Evolutionary conservation across 2,113 vertebrate species (phyloP).

Genomic region (Smithornis capensis): DNA sequence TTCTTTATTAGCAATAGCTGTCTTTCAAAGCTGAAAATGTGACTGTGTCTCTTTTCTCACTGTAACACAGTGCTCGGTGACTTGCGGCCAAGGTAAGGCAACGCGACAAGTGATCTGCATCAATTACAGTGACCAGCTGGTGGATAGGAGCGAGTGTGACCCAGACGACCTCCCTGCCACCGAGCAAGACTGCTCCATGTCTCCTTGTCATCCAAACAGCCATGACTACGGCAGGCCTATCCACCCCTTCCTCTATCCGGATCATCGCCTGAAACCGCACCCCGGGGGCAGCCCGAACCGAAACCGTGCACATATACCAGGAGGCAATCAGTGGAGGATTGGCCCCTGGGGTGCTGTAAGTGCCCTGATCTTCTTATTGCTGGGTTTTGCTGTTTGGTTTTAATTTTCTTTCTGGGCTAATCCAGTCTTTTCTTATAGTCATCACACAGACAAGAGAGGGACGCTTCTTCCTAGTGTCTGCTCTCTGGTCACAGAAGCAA

Average conservation of each 20-base stretch:
- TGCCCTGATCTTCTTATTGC: not conserved
- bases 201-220: constrained; percentile 85
- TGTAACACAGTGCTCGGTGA: constrained; percentile 88
- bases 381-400: not conserved
- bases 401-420: not conserved
- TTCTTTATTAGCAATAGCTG: not conserved
- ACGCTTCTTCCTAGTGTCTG: not conserved
- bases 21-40: not conserved
- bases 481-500: not conserved
- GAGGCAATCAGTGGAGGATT: constrained; percentile 91
- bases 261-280: constrained; percentile 72
- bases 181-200: constrained; percentile 91
- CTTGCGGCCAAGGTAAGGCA: constrained; percentile 93
- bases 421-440: not conserved
- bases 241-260: constrained; percentile 72
- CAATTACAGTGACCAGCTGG: constrained; percentile 88
- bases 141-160: constrained; percentile 88
- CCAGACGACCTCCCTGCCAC: constrained; percentile 85
- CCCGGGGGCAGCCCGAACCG: constrained; percentile 57
- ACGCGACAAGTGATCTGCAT: constrained; percentile 90
- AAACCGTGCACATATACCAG: constrained; percentile 67
- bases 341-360: constrained; percentile 98
- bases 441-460: not conserved
- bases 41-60: constrained; percentile 55
- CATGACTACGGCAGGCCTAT: constrained; percentile 71